phyloP scores from a whole-genome alignment of 2,888 invertebrate species.

The Ochlodes sylvanus region DNA sequence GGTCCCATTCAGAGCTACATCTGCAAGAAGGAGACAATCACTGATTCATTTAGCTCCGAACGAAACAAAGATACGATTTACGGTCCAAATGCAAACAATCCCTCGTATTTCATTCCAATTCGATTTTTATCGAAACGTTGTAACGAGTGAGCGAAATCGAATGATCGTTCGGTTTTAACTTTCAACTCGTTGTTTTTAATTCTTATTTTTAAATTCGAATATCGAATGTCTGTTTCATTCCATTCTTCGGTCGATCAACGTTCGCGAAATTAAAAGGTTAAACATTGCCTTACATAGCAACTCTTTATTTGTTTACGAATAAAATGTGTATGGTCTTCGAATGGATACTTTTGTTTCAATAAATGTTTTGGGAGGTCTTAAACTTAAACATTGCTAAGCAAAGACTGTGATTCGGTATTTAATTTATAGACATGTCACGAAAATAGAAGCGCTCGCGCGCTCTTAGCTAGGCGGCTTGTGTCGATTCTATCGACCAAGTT shows the following conservation, averaged over 20 bases:
- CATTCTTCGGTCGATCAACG: constrained; percentile 38
- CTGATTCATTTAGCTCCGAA: constrained; percentile 27
- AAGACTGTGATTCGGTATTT: too few species aligned
- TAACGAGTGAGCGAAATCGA: constrained; percentile 43
- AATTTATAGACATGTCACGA: too few species aligned
- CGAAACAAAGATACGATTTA: constrained; percentile 38
- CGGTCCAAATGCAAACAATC: constrained; percentile 37
- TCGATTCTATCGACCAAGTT: too few species aligned
- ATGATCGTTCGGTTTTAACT: constrained; percentile 39
- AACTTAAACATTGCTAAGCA: too few species aligned
- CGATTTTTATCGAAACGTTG: constrained; percentile 38
- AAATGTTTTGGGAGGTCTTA: not conserved
- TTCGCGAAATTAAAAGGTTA: constrained; percentile 38
- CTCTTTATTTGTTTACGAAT: constrained; percentile 32
- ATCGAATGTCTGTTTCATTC: constrained; percentile 37
- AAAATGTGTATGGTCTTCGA: constrained; percentile 11
- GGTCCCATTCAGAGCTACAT: constrained; percentile 4
- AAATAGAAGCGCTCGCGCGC: too few species aligned
- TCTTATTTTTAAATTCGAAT: constrained; percentile 38
- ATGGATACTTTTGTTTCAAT: constrained; percentile 11
- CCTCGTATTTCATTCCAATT: constrained; percentile 61
- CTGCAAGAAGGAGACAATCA: constrained; percentile 19
- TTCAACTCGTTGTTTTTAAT: constrained; percentile 39
- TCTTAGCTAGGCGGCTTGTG: too few species aligned
- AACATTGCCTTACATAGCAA: constrained; percentile 33